phyloP scores from a whole-genome alignment of 2,113 vertebrate species.

The Peucedramus taeniatus region DNA sequence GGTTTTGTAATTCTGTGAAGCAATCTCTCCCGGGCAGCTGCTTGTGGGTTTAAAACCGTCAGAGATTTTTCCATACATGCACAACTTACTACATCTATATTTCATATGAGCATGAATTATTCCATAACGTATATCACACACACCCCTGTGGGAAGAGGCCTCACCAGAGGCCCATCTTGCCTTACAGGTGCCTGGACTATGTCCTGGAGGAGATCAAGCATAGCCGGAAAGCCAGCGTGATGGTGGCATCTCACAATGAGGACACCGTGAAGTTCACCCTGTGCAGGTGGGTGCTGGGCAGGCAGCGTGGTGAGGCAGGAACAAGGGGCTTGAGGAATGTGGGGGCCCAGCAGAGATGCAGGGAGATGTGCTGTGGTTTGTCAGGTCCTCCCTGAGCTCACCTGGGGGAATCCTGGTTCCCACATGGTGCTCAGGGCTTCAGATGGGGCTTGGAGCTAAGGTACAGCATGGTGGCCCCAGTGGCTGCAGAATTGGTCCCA shows the following conservation, averaged over 20 bases:
- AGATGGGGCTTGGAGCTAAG: neutral
- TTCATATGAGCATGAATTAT: no score
- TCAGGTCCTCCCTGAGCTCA: neutral
- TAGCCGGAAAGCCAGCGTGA: conserved; percentile 75
- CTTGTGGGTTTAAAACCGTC: no score
- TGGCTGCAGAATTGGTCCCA: neutral
- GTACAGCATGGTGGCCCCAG: neutral
- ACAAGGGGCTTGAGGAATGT: neutral
- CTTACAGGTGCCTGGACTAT: conserved; percentile 84
- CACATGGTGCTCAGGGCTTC: neutral
- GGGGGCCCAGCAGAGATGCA: neutral
- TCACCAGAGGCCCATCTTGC: neutral
- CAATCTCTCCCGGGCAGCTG: no score
- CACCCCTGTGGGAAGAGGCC: neutral
- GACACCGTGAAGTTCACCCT: conserved; percentile 84
- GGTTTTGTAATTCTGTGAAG: no score
- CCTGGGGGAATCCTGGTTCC: neutral
- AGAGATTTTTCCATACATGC: no score
- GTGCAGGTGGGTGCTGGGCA: conserved; percentile 66
- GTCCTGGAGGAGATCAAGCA: conserved; percentile 85
- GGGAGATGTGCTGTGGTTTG: neutral
- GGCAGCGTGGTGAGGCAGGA: fast-evolving
- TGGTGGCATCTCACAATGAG: conserved; percentile 95
- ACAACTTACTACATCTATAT: no score
- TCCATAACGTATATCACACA: no score